Base-by-base conservation (phyloP, 92 coral and sea anemone species). In the Palythoa caribaeorum region DNA sequence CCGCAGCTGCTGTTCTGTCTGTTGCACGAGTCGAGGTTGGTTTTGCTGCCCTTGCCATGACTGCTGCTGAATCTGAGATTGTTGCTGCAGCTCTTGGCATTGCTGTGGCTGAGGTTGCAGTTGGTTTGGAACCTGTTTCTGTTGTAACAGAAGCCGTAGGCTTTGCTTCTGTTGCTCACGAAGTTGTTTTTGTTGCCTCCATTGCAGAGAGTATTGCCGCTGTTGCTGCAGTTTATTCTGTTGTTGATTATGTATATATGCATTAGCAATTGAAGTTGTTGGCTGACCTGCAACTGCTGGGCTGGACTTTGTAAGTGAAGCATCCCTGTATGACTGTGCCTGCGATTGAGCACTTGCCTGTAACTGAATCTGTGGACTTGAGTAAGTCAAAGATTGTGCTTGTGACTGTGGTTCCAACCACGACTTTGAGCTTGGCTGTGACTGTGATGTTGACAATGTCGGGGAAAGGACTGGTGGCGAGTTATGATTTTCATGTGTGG, bases 1-100 rank as follows among this genome's bases (percentile, higher is more conserved):
- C 89, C 65, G 60, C 36, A 76, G 80, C 63, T 89, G 83, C 39
- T 81, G 76, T 47, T 75, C 80, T n/a, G 75, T 13, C 44, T 80
- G 84, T 13, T 74, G 89, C 16, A 3, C 19, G 14, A 17, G 3
- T 57, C 11, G 63, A 13, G 16, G 65, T 9, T 59, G 65, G 65
- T 13, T 5, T 13, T 85, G 92, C 9, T 81, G 87, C 38, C 19
- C 72, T 14, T 75, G 88, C 65, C 20, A 13, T 5, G 65, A 17
- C 17, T 88, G 90, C 10, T 66, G 86, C 2, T 9, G 47, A 28
- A 28, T 28, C 28, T 28, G 28, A 28, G 28, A 28, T 28, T 28
- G 90, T 15, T 66, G 86, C 2, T 9, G 47, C 39, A 19, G 74
- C 74, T 70, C 44, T 70, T 21, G 11, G 44, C 13, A 16, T 28